Percentiles rank a stretch among this genome's conserved stretches.
Conservation (phyloP, 1,140 invertebrate genomes). For the Drosophila azteca region DNA sequence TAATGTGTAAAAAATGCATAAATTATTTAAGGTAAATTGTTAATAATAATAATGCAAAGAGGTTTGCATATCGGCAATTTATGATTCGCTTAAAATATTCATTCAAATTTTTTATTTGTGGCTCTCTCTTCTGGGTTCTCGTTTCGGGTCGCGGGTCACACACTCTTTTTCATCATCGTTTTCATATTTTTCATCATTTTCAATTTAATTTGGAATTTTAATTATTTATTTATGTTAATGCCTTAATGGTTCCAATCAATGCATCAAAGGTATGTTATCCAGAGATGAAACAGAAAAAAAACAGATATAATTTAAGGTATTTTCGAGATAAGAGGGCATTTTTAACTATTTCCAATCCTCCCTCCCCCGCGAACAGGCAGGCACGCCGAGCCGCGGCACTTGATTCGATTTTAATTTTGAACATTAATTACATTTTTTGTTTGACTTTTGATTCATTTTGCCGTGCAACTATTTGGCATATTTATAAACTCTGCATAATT, state of each 20-base stretch:
- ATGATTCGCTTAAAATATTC: conserved; percentile 70
- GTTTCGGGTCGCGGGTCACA: neutral
- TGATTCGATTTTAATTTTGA: conserved; percentile 24
- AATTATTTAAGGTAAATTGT: conserved; percentile 70
- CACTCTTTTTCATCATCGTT: conserved; percentile 16
- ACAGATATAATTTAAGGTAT: conserved; percentile 1
- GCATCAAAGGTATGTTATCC: conserved; percentile 7
- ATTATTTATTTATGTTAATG: conserved; percentile 72
- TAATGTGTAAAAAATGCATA: conserved; percentile 51
- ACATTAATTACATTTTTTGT: conserved; percentile 31
- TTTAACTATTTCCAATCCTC: conserved; percentile 13
- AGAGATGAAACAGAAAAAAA: neutral
- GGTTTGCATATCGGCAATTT: conserved; percentile 59
- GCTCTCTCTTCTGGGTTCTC: too few species aligned
- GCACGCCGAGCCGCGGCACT: too few species aligned
- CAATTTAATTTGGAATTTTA: conserved; percentile 40
- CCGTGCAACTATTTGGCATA: conserved; percentile 3
- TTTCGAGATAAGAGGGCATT: neutral
- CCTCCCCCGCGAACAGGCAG: too few species aligned
- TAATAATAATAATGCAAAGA: conserved; percentile 61
- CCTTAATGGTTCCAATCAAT: conserved; percentile 55
- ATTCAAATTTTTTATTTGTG: too few species aligned
- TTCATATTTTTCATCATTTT: conserved; percentile 15
- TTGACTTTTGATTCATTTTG: conserved; percentile 7
- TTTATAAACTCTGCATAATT: conserved; percentile 57